Percentiles rank a stretch among this genome's conserved stretches.
phyloP scores from a whole-genome alignment of 2,797 vertebrate genomes.

The Anabas testudineus region DNA sequence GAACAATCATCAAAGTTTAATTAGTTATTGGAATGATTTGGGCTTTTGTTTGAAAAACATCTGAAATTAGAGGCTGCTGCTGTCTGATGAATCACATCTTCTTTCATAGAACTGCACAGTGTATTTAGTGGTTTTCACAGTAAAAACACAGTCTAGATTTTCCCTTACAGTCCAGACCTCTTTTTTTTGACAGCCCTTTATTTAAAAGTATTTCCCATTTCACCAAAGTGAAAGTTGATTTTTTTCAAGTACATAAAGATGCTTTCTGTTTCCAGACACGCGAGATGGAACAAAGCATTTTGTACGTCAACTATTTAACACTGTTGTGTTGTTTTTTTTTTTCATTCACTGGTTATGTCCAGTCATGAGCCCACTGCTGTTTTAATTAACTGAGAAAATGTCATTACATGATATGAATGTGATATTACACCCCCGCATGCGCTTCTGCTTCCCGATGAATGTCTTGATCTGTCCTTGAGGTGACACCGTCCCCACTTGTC shows the following conservation, averaged over 20 bases:
- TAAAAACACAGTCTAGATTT: neutral
- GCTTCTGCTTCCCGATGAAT: conserved; percentile 20
- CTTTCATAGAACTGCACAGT: neutral
- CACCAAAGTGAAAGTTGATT: neutral
- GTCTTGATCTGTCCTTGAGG: conserved; percentile 43
- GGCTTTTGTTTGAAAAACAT: neutral
- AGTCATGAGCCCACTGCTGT: conserved; percentile 4
- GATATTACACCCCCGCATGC: neutral
- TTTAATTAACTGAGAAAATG: conserved; percentile 20
- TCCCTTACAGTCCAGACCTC: no score
- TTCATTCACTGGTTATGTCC: neutral
- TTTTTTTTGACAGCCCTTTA: neutral
- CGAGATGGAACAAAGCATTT: neutral
- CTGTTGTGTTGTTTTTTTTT: neutral
- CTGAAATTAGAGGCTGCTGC: conserved; percentile 6
- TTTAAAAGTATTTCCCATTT: no score
- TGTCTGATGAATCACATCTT: neutral
- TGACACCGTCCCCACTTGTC: conserved; percentile 10
- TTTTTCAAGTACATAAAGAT: neutral
- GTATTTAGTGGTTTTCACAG: neutral
- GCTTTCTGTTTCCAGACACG: neutral
- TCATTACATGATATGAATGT: conserved; percentile 22
- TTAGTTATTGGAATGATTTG: conserved; percentile 19
- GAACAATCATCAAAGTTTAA: conserved; percentile 3
- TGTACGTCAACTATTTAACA: neutral